Evolutionary conservation across 2,888 invertebrate species (phyloP), one percentile per base, ranked within the genome.

Genomic region (Mactromeris polynyma): DNA sequence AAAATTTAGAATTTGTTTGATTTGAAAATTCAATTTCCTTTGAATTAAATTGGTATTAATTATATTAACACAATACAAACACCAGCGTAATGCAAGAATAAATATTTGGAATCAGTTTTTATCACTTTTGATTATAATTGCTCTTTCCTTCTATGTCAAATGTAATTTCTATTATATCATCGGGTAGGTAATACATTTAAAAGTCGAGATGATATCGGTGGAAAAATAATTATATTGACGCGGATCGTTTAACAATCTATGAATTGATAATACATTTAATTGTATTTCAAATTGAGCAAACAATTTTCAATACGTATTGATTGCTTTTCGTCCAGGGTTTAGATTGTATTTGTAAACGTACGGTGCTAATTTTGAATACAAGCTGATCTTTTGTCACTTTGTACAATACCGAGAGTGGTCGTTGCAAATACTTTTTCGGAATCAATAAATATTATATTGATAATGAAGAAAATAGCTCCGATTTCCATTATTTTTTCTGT

Each of bases 301-400:
- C 69, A 80, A 36, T 31, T 79, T 85, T 85, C 80, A 80, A 86
- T 86, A 78, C 42, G 19, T 86, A 86, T 86, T 81, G 86, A 86
- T 86, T 81, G 26, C 26, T 73, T 33, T 33, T 33, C 17, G 73
- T 33, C 73, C 73, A 78, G 33, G 9, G 4, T n/a, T n/a, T n/a
- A n/a, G 36, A 36, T 54, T 38, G 26, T 83, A 33, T 54, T 42
- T 54, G 42, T 51, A 51, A 78, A 21, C 33, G 64, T 19, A 14
- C 83, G 51, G 51, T 31, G 51, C 51, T 83, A 83, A 84, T 84
- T 78, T 78, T 78, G 11, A 78, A 84, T n/a, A 19, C 78, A 84
- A 78, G 51, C 36, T 21, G 78, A 51, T 38, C 78, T 36, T n/a
- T 78, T 84, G 78, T 54, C 26, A 21, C 21, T 17, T 31, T 17